Evolutionary conservation across 2,113 vertebrate species (phyloP), one percentile per base, ranked within the genome.

Genomic region (Gnathonemus echidnorhynchus): DNA sequence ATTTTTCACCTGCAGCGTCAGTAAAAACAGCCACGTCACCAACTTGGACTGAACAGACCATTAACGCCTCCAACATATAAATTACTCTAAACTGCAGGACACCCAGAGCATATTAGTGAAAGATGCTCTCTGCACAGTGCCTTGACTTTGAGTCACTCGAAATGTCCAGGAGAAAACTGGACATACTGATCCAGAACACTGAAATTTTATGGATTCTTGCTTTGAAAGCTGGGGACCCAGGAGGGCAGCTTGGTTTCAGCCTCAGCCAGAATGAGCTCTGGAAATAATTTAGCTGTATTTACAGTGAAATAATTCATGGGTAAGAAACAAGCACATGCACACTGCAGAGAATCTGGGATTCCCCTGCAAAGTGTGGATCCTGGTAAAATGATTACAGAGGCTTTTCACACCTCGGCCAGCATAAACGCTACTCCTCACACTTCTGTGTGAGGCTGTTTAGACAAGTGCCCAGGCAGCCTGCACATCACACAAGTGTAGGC

Each of bases 401-500:
- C 91, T 88, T 91, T 94, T 96, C 94, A 95, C 95, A 95, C 95
- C 93, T 93, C 89, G 7, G 90, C 87, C 91, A 94, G 92, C 94
- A 93, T 94, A 95, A 95, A 96, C 92, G 91, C 92, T 93, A 92
- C 93, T 91, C 91, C 89, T 96, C 94, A 93, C 95, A 95, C 95
- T 91, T 94, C 88, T 92, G 88, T 92, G 91, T 94, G 92, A 91
- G 90, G 90, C 87, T 96, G 95, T 96, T 96, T 95, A 95, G 92
- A 93, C 93, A 93, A 92, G 83, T 91, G 92, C 91, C 88, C 80
- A n/a, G n/a, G 84, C 39, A 77, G 74, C 53, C 86, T 77, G 92
- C 92, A 83, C 90, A 90, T 88, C 91, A 84, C 46, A 86, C 84
- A 86, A 39, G 89, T 86, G 89, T 24, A 86, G 91, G 88, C 92